Conservation (phyloP, 2,888 invertebrate genomes). For the Cryptus viduatorius region DNA sequence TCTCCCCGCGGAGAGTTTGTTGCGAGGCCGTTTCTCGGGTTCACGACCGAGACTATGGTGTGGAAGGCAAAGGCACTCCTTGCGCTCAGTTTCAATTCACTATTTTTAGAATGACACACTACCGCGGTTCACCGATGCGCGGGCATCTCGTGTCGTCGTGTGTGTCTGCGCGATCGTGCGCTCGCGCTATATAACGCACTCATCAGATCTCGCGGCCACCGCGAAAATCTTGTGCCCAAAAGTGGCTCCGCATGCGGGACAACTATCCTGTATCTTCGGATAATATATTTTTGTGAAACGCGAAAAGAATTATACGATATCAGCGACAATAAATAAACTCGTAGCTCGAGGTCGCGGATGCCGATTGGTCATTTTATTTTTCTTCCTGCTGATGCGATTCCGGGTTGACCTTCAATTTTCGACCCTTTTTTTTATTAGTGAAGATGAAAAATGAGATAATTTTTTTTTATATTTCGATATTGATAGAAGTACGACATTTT, state of each 20-base stretch:
- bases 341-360: no score
- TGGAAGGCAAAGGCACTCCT: slow-evolving; percentile 39
- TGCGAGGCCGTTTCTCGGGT: slow-evolving; percentile 78
- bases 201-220: slow-evolving; percentile 7
- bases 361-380: no score
- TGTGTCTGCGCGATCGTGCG: slow-evolving; percentile 50
- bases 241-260: slow-evolving; percentile 65
- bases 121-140: slow-evolving; percentile 81
- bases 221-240: slow-evolving; percentile 77
- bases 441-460: no score
- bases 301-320: background rate
- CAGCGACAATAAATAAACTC: no score
- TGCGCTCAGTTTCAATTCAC: slow-evolving; percentile 67
- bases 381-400: no score
- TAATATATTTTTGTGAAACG: background rate
- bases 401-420: no score
- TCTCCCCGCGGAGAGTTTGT: slow-evolving; percentile 58
- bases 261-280: slow-evolving; percentile 5
- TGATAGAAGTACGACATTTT: no score
- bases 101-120: slow-evolving; percentile 84
- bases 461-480: no score
- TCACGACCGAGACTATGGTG: slow-evolving; percentile 77
- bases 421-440: no score
- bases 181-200: slow-evolving; percentile 23
- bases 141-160: slow-evolving; percentile 58